Conservation (phyloP, 2,797 vertebrate species). For the Takifugu rubripes region DNA sequence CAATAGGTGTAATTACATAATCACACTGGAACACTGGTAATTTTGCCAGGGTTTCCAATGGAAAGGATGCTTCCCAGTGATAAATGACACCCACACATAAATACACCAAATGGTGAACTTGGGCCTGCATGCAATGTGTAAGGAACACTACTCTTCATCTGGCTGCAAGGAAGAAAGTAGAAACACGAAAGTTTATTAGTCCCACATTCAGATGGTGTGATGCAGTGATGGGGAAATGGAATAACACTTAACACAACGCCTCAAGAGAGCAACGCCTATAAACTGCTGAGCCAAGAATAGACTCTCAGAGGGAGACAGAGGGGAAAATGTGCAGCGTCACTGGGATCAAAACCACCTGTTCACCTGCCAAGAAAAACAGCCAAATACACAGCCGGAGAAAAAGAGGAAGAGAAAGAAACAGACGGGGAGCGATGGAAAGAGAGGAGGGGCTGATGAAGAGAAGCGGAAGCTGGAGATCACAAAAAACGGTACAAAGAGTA, state of each 20-base stretch:
- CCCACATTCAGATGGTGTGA: conserved; percentile 55
- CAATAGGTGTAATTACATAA: conserved; percentile 67
- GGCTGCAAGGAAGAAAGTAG: conserved; percentile 9
- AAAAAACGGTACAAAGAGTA: background rate
- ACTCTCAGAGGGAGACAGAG: conserved; percentile 22
- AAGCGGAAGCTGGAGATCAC: conserved; percentile 19
- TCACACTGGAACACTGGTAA: conserved; percentile 33
- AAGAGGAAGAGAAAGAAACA: conserved; percentile 36
- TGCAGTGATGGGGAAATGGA: conserved; percentile 55
- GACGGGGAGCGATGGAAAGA: conserved; percentile 39
- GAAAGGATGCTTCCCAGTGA: conserved; percentile 20
- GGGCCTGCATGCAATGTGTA: conserved; percentile 10
- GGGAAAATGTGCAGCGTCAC: conserved; percentile 64
- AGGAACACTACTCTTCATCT: conserved; percentile 5
- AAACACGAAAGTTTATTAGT: conserved; percentile 25
- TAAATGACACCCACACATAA: conserved; percentile 23
- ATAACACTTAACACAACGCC: conserved; percentile 54
- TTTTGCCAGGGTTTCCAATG: conserved; percentile 35
- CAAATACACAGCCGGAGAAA: conserved; percentile 25
- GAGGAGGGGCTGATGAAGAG: conserved; percentile 7
- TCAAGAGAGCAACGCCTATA: conserved; percentile 56
- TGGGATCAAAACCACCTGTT: conserved; percentile 41
- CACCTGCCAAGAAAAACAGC: conserved; percentile 58
- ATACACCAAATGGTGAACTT: conserved; percentile 17
- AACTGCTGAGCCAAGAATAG: conserved; percentile 65